A percentile compares a stretch with the other conserved stretches of the same genome.
phyloP scores from a whole-genome alignment of 2,888 invertebrate genomes.

The Dione vanillae region DNA sequence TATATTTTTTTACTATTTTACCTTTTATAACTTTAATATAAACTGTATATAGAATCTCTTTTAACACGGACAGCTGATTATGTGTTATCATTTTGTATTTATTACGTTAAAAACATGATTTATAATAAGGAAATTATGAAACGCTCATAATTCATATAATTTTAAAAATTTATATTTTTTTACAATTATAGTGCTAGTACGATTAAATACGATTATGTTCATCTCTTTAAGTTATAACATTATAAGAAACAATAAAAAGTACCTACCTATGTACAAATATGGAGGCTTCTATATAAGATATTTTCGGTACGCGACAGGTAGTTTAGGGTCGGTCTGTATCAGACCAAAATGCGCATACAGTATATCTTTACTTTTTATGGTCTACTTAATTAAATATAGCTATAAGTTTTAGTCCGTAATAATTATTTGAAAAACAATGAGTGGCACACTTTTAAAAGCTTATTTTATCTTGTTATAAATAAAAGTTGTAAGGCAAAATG shows the following conservation, averaged over 20 bases:
- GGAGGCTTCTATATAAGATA: constrained; percentile 57
- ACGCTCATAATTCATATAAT: neutral
- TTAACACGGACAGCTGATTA: constrained; percentile 17
- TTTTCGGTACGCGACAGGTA: constrained; percentile 23
- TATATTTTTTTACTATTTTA: neutral
- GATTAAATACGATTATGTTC: constrained; percentile 9
- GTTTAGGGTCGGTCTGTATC: constrained; percentile 74
- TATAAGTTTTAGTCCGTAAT: constrained; percentile 20
- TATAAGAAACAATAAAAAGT: constrained; percentile 34
- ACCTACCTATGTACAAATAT: constrained; percentile 55
- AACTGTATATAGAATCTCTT: constrained; percentile 25
- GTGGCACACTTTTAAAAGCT: constrained; percentile 33
- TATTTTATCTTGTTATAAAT: constrained; percentile 41
- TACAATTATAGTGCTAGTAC: constrained; percentile 4
- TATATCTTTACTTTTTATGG: constrained; percentile 24
- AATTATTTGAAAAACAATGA: constrained; percentile 33
- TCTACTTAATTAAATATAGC: constrained; percentile 1
- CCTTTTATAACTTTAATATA: neutral
- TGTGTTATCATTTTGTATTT: constrained; percentile 17
- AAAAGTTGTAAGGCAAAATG: constrained; percentile 42
- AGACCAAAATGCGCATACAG: constrained; percentile 58
- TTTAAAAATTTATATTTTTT: constrained; percentile 1
- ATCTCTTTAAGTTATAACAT: constrained; percentile 10
- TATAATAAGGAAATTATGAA: neutral
- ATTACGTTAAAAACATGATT: constrained; percentile 4